Percentiles rank a stretch among this genome's conserved stretches.
phyloP scores from a whole-genome alignment of 1,140 invertebrate genomes.

The Triops cancriformis region DNA sequence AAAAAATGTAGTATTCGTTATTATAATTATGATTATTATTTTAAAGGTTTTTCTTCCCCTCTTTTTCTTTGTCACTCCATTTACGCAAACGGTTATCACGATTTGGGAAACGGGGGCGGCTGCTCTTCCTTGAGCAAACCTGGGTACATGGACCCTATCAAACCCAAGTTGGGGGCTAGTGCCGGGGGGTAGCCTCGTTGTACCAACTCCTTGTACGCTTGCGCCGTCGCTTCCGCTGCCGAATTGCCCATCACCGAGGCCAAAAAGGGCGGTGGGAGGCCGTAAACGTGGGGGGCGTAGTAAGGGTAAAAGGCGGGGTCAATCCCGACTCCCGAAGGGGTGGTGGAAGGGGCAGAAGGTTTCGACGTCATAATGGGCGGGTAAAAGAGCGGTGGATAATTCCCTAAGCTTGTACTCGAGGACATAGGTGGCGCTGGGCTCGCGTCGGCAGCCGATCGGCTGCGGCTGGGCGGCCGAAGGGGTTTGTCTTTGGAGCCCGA shows the following conservation, averaged over 20 bases:
- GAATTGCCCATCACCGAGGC: constrained; percentile 6
- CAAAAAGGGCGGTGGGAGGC: neutral
- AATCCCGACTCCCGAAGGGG: neutral
- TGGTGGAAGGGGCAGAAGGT: neutral
- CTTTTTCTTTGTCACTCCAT: neutral
- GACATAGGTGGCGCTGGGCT: constrained; percentile 8
- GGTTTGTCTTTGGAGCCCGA: neutral
- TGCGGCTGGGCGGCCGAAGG: constrained; percentile 7
- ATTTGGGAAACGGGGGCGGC: neutral
- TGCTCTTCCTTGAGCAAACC: constrained; percentile 3
- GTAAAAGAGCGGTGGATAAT: constrained; percentile 20
- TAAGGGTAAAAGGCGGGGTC: constrained; percentile 20
- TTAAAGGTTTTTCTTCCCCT: neutral
- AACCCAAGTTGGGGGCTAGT: constrained; percentile 17
- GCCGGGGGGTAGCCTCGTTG: constrained; percentile 24
- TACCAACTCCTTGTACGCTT: constrained; percentile 25
- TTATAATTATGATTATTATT: neutral
- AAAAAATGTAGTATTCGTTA: neutral
- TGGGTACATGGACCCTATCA: neutral
- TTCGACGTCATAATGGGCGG: constrained; percentile 6
- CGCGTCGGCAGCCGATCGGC: neutral
- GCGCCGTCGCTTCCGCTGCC: constrained; percentile 23
- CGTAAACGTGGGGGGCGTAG: constrained; percentile 25
- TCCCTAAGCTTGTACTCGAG: neutral
- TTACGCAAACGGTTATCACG: neutral